Evolutionary conservation across 1,140 invertebrate genomes (phyloP).

Genomic region (roundworm (Caenorhabditis elegans)): WBcel235 BX284606.5:5699501-5700000

Average conservation of each 20-base stretch:
- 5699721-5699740: neutral
- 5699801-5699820: neutral
- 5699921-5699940: neutral
- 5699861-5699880: neutral
- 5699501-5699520: neutral
- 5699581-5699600: neutral
- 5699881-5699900: neutral
- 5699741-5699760: conserved; percentile 26
- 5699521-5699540: neutral
- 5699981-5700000: neutral
- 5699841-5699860: conserved; percentile 10
- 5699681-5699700: neutral
- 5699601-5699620: conserved; percentile 26
- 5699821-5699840: neutral
- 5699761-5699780: conserved; percentile 18
- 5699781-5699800: neutral
- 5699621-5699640: conserved; percentile 25
- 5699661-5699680: conserved; percentile 1
- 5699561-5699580: conserved; percentile 16
- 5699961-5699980: conserved; percentile 26
- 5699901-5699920: conserved; percentile 9
- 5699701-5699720: neutral
- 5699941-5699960: conserved; percentile 18
- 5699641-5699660: conserved; percentile 22
- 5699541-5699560: neutral